phyloP scores from a whole-genome alignment of 2,797 vertebrate species.

The Huso huso region DNA sequence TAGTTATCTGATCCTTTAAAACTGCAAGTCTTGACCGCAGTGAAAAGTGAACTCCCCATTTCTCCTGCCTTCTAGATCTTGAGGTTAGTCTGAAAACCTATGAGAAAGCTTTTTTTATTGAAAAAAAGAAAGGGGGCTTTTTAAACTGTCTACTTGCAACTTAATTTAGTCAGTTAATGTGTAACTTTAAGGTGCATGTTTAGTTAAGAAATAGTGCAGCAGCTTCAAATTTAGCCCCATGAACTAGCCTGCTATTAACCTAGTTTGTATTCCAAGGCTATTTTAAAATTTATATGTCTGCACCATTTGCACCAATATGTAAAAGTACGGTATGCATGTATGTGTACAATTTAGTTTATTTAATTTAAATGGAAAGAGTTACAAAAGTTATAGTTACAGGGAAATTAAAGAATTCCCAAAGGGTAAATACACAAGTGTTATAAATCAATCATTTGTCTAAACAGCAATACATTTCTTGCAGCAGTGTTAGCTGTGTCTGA shows the following conservation, averaged over 20 bases:
- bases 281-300: slow-evolving; percentile 30
- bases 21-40: slow-evolving; percentile 65
- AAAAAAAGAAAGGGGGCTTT: too few relatives aligned
- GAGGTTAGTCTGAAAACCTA: slow-evolving; percentile 52
- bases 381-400: too few relatives aligned
- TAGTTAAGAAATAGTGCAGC: too few relatives aligned
- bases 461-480: neutral
- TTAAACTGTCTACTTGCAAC: too few relatives aligned
- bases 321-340: too few relatives aligned
- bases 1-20: slow-evolving; percentile 77
- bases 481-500: neutral
- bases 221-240: too few relatives aligned
- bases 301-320: slow-evolving; percentile 24
- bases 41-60: slow-evolving; percentile 66
- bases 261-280: slow-evolving; percentile 23
- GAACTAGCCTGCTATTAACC: slow-evolving; percentile 14
- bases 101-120: slow-evolving; percentile 20
- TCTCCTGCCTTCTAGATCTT: slow-evolving; percentile 57
- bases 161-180: too few relatives aligned
- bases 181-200: too few relatives aligned
- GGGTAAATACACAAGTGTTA: neutral
- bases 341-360: too few relatives aligned
- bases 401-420: too few relatives aligned
- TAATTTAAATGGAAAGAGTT: too few relatives aligned
- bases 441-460: neutral